Percentiles rank a stretch among this genome's conserved stretches.
Evolutionary conservation across 1,140 invertebrate genomes (phyloP).

Genomic region (Archegozetes longisetosus): DNA sequence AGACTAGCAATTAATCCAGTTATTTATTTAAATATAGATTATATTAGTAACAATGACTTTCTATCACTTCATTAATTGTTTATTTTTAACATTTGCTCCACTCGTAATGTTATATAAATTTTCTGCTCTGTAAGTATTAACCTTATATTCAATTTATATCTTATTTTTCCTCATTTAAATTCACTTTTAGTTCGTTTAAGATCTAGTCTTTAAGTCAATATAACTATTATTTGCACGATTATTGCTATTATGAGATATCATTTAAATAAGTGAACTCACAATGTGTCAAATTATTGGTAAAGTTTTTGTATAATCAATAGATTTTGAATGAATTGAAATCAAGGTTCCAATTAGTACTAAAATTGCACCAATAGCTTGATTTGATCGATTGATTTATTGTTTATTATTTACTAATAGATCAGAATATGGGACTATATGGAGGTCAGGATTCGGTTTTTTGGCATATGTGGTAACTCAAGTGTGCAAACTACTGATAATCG

Average conservation of each 20-base stretch:
- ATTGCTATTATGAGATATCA: too few relatives aligned
- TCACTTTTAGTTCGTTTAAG: too few relatives aligned
- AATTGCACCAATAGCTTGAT: too few relatives aligned
- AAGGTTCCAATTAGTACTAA: neutral
- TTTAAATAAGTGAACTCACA: too few relatives aligned
- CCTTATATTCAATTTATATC: neutral
- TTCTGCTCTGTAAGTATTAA: constrained; percentile 14
- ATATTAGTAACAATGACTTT: constrained; percentile 12
- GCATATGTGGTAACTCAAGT: constrained; percentile 14
- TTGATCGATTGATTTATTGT: neutral
- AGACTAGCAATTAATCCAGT: too few relatives aligned
- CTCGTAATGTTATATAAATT: constrained; percentile 15
- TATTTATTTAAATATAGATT: too few relatives aligned
- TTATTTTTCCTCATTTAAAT: too few relatives aligned
- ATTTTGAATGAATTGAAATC: neutral
- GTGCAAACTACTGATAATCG: constrained; percentile 13
- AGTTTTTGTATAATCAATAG: too few relatives aligned
- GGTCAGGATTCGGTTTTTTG: constrained; percentile 4
- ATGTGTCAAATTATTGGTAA: too few relatives aligned
- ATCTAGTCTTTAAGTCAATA: too few relatives aligned
- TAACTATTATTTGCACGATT: too few relatives aligned
- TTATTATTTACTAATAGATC: neutral
- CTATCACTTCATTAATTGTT: constrained; percentile 18
- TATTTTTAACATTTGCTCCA: constrained; percentile 14
- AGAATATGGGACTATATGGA: constrained; percentile 15